Base-by-base conservation (phyloP, 2,113 vertebrate species). In the Passer domesticus region DNA sequence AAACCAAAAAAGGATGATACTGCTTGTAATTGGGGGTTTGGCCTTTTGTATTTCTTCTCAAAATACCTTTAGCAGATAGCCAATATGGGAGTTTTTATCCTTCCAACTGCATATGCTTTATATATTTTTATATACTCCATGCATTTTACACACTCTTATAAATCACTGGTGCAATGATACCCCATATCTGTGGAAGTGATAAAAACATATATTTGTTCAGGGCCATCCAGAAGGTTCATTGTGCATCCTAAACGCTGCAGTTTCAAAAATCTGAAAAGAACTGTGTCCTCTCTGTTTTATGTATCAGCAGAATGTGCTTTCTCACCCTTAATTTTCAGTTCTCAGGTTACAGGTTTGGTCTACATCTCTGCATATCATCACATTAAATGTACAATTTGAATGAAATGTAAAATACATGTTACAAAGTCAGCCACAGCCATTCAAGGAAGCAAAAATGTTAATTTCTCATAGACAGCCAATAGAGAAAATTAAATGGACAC, bases 191-290 rank as follows among this genome's bases (percentile, higher is more conserved):
- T 4, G 46, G 17, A 93, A 82, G 8, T 75, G 13, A 31, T 14
- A 56, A 31, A 63, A 93, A 53, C 8, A 50, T 3, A 1, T 13
- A 3, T 69, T 83, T 39, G 17, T 59, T 8, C 15, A 58, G 16
- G 9, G 27, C 73, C 9, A 43, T 15, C 9, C 8, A 44, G 49
- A 91, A 44, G 4, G 39, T 24, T 60, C 18, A 30, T 4, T 47
- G 19, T 30, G 41, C 6, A 41, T 56, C 15, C 5, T 23, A 89
- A 37, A 47, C 0, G 0, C 33, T 56, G n/a, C 0, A 0, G 9
- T 83, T 92, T 68, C 7, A 76, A 59, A 76, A n/a, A 33, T 24
- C 17, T 78, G 35, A 2, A 52, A 33, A 46, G 7, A 2, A 25
- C 33, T 70, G 3, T 50, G 22, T n/a, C 15, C 3, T 41, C 28